Percentiles rank a stretch among this genome's conserved stretches.
These are phyloP conservation scores for Mionectes macconnelli DNA, from an alignment of 2,113 vertebrate genomes.

Conservation along the genomic window DNA sequence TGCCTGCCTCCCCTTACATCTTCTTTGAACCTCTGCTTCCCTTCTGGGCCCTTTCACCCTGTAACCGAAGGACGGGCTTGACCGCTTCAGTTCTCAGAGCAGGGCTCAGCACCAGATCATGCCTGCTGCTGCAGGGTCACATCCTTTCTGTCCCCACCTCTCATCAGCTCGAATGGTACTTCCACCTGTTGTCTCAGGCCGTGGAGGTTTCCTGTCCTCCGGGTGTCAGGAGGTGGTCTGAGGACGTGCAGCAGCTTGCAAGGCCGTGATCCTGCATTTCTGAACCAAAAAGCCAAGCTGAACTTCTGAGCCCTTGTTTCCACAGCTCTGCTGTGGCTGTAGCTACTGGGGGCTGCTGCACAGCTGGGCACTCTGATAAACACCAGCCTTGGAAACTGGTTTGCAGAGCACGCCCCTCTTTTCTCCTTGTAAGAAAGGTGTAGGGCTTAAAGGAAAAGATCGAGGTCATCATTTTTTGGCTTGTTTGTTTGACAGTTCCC, in stretches of 20 bases:
- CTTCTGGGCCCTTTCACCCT: background rate
- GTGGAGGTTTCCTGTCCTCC: background rate
- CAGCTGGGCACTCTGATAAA: background rate
- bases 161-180: background rate
- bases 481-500: conserved; percentile 15
- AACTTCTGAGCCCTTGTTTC: background rate
- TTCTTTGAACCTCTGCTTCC: background rate
- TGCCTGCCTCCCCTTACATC: background rate
- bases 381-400: background rate
- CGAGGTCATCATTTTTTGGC: background rate
- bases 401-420: background rate
- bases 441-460: background rate
- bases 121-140: background rate
- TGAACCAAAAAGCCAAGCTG: background rate
- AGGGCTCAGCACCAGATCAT: background rate
- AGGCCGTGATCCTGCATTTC: background rate
- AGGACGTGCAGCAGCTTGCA: background rate
- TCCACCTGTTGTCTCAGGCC: conserved; percentile 7
- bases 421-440: background rate
- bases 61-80: background rate
- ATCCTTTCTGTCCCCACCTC: background rate
- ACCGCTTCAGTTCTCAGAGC: background rate
- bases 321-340: background rate
- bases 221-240: background rate
- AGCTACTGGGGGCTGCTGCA: background rate